Conservation (phyloP, 2,888 invertebrate species). For the Napeogenes inachia region DNA sequence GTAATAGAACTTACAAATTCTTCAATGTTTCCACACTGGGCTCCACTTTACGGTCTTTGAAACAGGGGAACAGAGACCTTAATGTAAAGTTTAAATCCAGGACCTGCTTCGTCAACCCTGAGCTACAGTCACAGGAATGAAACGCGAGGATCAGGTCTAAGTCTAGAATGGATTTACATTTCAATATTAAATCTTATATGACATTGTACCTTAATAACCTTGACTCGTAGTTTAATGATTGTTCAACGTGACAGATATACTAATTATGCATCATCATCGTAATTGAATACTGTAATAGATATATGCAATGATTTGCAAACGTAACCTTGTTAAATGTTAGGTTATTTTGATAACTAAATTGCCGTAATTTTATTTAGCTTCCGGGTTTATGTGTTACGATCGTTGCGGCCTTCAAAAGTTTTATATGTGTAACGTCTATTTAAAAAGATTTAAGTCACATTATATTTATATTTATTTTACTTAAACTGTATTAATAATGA, state of each 20-base stretch:
- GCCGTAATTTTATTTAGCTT: no score
- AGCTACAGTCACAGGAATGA: constrained; percentile 82
- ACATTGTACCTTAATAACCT: no score
- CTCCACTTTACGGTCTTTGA: constrained; percentile 73
- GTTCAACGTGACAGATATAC: background rate
- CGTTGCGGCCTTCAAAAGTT: no score
- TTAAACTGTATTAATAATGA: no score
- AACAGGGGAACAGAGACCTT: constrained; percentile 81
- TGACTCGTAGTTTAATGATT: no score
- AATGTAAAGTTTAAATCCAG: constrained; percentile 83
- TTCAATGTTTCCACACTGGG: constrained; percentile 52
- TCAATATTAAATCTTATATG: background rate
- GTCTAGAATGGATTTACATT: constrained; percentile 45
- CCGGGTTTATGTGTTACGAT: no score
- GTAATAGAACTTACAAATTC: constrained; percentile 65
- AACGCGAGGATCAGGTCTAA: constrained; percentile 80
- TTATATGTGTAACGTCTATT: no score
- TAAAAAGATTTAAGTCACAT: no score
- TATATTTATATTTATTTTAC: no score
- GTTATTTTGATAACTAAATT: background rate
- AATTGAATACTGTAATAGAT: background rate
- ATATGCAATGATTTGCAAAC: no score
- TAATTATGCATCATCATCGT: background rate
- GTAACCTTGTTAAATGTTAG: no score
- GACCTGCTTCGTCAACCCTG: constrained; percentile 82